These are phyloP conservation scores for Phrynocephalus guinanensis DNA, from an alignment of 2,797 vertebrate genomes.

Conservation along the genomic window DNA sequence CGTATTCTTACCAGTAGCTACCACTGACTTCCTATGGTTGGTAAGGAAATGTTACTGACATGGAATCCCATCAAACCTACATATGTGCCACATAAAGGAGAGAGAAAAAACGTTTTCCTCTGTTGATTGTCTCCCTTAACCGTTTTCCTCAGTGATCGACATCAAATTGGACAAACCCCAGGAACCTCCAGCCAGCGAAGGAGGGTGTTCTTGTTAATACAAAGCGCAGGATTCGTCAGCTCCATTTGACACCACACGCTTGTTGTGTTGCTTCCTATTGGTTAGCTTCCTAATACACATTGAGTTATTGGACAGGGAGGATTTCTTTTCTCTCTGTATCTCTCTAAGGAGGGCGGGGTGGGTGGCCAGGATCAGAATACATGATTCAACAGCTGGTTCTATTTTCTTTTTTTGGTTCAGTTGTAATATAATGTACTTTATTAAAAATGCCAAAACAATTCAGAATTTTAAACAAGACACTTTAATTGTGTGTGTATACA, in stretches of 20 bases:
- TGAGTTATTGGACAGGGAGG: constrained; percentile 83
- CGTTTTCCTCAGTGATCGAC: constrained; percentile 83
- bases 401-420: constrained; percentile 77
- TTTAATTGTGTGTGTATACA: constrained; percentile 79
- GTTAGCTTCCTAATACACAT: constrained; percentile 83
- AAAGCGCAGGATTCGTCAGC: constrained; percentile 69
- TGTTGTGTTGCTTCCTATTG: constrained; percentile 90
- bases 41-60: neutral
- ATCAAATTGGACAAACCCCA: constrained; percentile 91
- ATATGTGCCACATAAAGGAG: neutral
- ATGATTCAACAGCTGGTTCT: constrained; percentile 74
- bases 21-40: neutral
- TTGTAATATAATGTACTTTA: constrained; percentile 90
- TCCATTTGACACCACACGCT: constrained; percentile 82
- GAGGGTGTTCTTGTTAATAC: constrained; percentile 92
- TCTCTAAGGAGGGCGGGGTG: constrained; percentile 60
- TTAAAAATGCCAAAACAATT: constrained; percentile 88
- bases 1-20: neutral
- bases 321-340: constrained; percentile 83
- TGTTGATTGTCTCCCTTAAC: constrained; percentile 78
- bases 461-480: constrained; percentile 76
- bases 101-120: neutral
- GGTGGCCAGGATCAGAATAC: constrained; percentile 64
- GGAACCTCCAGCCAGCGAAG: constrained; percentile 85
- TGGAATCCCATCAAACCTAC: no score